Base-by-base conservation (phyloP, 2,888 invertebrate genomes). In the Mellilla xanthometata region DNA sequence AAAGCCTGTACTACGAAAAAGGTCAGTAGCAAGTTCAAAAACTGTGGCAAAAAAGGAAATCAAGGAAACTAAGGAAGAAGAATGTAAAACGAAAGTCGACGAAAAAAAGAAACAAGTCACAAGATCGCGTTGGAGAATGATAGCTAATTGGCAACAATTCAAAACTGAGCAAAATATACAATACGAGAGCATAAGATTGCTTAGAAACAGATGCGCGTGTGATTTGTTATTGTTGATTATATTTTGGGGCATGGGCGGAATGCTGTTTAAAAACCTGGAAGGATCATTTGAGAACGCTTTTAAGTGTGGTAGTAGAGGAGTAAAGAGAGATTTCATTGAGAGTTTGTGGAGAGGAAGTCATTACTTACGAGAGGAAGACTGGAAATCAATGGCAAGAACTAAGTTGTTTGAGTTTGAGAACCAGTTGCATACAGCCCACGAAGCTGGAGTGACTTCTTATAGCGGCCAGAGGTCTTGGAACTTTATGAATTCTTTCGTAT, bases 401-500 rank as follows among this genome's bases (percentile, higher is more conserved):
- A 94, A 94, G 71, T 77, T 98, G 39, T 93, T 94, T 71, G 94
- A 93, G 54, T 97, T 97, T 70, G 98, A 98, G 76, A 94, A 95
- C 52, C 96, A 96, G 69, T 82, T 98, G 22, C 95, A 96, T 63
- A 91, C 91, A 0, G 95, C 97, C 0, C 95, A 95, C 65, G 96
- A 96, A 71, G 94, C 95, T 12, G 97, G 96, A 0, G 92, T 97
- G 49, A 95, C 94, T 12, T 93, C 95, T 0, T 96, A 95, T 72
- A 95, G 96, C 52, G 96, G 96, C 1, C 94, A 95, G 70, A 93
- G 93, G 69, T 94, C 95, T 11, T 97, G 97, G 96, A 96, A 94
- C 67, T 97, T 97, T 76, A 91, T 96, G 76, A 97, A 97, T 75
- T 94, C 95, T 11, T 93, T 97, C 57, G 92, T 96, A 49, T 97